Percentiles rank a stretch among this genome's conserved stretches.
Evolutionary conservation across 2,797 vertebrate genomes (phyloP).

Genomic region (Karalla daura): DNA sequence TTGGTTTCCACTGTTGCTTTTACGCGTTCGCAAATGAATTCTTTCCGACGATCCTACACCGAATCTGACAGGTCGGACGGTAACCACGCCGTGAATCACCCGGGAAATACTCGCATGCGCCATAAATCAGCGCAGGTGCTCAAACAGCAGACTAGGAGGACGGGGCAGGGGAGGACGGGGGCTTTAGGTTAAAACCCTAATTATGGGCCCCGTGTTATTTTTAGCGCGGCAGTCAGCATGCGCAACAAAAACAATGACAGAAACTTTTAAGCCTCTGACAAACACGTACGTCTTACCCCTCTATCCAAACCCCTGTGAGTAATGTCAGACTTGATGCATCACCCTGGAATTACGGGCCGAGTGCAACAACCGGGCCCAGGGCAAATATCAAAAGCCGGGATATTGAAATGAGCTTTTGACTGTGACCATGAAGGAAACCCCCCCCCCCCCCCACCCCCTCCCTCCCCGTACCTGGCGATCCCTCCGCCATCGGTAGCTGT

Average conservation of each 20-base stretch:
- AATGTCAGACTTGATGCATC: slow-evolving; percentile 53
- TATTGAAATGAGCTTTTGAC: slow-evolving; percentile 37
- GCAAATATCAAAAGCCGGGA: slow-evolving; percentile 43
- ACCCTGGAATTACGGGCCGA: background rate
- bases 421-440: slow-evolving; percentile 66
- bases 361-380: slow-evolving; percentile 24
- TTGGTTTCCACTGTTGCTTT: too few species aligned
- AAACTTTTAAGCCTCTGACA: slow-evolving; percentile 58
- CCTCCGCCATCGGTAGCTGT: slow-evolving; percentile 65
- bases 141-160: slow-evolving; percentile 50
- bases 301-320: slow-evolving; percentile 46
- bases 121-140: slow-evolving; percentile 65
- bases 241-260: slow-evolving; percentile 71
- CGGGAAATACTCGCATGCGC: background rate
- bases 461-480: slow-evolving; percentile 61
- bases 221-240: slow-evolving; percentile 64
- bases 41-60: slow-evolving; percentile 45
- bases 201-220: slow-evolving; percentile 76
- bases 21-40: background rate
- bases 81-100: slow-evolving; percentile 36
- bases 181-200: slow-evolving; percentile 71
- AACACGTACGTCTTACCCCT: slow-evolving; percentile 41
- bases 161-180: slow-evolving; percentile 40
- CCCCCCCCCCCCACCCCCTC: slow-evolving; percentile 61
- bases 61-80: slow-evolving; percentile 31